Base-by-base conservation (phyloP, 2,113 vertebrate species). In the Acinonyx jubatus region DNA sequence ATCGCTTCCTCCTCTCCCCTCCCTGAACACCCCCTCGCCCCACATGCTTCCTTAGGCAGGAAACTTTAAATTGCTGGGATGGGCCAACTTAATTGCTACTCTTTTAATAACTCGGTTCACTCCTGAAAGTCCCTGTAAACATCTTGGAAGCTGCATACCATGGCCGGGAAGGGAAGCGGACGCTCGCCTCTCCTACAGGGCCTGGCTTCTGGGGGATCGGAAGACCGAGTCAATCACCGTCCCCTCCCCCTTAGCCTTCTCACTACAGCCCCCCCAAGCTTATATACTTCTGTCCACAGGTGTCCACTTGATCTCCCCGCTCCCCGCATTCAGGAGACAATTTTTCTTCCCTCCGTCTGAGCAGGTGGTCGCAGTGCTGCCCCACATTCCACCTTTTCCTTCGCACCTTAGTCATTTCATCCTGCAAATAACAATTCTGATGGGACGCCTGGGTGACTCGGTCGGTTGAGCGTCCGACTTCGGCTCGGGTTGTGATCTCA, bases 31-130 rank as follows among this genome's bases (percentile, higher is more conserved):
- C 88, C 91, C 93, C 96, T 86, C 23, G 36, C 95, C 25, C 74
- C 29, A 66, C 71, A 21, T 3, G 69, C 98, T 99, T 98, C 99
- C 98, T 98, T 80, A 94, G 0, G 0, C 98, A 98, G 99, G 99
- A 99, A 99, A 97, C 97, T 98, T 98, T 97, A 98, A 99, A 99
- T 99, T 99, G 98, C 98, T 97, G 97, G 98, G 98, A 98, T 98
- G 96, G 96, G 96, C 98, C 98, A 97, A 95, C 98, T 98, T 99
- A 98, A 98, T 99, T 99, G 98, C 97, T 98, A 97, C 93, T 97
- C 97, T 98, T 98, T 97, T 96, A 96, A 94, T 95, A 97, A 95
- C 96, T 96, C 41, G 31, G 48, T 98, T 97, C 97, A 97, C 93
- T 97, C 96, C 97, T 98, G 97, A 95, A 98, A 87, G 88, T 96